These are phyloP conservation scores for Oreortyx pictus DNA, from an alignment of 2,797 vertebrate species.

Conservation along the genomic window DNA sequence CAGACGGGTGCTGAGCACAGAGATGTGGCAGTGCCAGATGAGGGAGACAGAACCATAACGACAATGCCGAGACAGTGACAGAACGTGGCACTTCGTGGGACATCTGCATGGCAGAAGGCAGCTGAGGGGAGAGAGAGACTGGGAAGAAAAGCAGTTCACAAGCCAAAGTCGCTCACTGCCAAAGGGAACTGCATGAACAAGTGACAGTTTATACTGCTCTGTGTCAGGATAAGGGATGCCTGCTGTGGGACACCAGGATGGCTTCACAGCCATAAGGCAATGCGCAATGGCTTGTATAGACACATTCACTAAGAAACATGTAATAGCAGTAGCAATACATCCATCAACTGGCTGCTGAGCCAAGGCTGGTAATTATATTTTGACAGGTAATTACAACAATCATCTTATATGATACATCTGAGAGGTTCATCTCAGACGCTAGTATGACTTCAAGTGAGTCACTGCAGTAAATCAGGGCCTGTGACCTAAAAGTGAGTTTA, in stretches of 20 bases:
- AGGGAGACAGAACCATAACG: background rate
- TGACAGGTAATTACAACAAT: background rate
- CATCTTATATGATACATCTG: background rate
- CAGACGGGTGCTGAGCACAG: background rate
- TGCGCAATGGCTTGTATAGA: background rate
- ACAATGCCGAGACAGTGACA: background rate
- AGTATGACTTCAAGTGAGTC: constrained; percentile 32
- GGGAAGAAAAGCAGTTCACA: background rate
- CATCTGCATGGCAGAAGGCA: background rate
- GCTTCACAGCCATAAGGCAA: background rate
- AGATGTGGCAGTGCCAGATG: background rate
- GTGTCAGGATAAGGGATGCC: background rate
- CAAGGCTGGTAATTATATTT: background rate
- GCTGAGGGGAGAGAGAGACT: background rate
- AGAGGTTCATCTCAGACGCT: background rate
- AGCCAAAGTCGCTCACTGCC: background rate
- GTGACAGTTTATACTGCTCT: background rate
- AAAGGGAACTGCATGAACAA: rapidly evolving
- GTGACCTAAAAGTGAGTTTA: constrained; percentile 22
- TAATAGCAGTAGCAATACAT: background rate
- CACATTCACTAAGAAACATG: background rate
- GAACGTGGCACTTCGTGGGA: rapidly evolving
- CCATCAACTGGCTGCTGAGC: background rate
- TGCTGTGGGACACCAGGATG: background rate
- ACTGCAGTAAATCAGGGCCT: background rate